phyloP scores from a whole-genome alignment of 2,888 invertebrate genomes.

The Callyntrura guangdongensis region DNA sequence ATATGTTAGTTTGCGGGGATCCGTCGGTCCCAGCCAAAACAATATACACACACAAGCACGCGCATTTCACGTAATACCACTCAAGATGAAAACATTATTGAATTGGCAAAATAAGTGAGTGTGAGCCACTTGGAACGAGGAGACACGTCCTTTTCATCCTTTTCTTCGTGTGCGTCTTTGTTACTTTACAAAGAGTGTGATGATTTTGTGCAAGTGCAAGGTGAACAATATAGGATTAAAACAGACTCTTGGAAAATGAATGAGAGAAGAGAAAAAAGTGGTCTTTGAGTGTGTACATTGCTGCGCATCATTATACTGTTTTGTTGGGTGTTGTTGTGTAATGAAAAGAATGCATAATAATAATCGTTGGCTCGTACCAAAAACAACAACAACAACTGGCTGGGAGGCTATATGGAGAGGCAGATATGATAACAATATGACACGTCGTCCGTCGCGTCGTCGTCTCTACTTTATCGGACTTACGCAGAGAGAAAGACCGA shows the following conservation, averaged over 20 bases:
- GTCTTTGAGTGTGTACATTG: too few species aligned
- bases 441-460: slow-evolving; percentile 64
- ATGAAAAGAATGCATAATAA: slow-evolving; percentile 80
- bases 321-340: slow-evolving; percentile 47
- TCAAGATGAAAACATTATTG: too few species aligned
- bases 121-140: neutral
- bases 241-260: slow-evolving; percentile 44
- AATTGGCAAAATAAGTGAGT: too few species aligned
- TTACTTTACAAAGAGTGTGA: slow-evolving; percentile 58
- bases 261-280: slow-evolving; percentile 20
- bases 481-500: neutral
- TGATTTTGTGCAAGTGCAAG: slow-evolving; percentile 71
- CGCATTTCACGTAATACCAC: too few species aligned
- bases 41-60: too few species aligned
- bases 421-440: slow-evolving; percentile 80
- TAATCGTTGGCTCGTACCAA: slow-evolving; percentile 81
- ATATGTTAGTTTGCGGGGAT: slow-evolving; percentile 23
- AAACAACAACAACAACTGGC: slow-evolving; percentile 74
- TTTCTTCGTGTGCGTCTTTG: slow-evolving; percentile 52
- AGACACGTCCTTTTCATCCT: slow-evolving; percentile 59
- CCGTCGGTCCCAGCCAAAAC: too few species aligned
- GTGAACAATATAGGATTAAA: slow-evolving; percentile 78
- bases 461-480: slow-evolving; percentile 33
- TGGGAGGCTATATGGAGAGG: slow-evolving; percentile 62
- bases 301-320: slow-evolving; percentile 42